These are phyloP conservation scores for Microtus ochrogaster DNA, from an alignment of 2,113 vertebrate genomes.

Conservation along the genomic window DNA sequence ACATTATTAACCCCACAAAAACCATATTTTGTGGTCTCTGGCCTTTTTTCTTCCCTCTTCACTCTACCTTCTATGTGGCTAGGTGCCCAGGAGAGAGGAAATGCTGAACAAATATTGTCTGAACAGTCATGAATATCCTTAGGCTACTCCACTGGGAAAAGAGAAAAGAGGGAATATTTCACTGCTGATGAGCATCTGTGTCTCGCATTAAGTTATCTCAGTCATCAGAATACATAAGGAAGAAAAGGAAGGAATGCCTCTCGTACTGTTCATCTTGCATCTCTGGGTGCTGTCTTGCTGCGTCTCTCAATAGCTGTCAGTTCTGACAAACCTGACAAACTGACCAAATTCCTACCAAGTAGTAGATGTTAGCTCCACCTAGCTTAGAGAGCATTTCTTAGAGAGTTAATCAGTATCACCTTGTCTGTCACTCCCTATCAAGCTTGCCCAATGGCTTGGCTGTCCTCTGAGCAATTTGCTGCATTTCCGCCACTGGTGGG, in stretches of 20 bases:
- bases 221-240: conserved; percentile 30
- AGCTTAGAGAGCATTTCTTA: conserved; percentile 41
- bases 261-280: background rate
- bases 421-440: conserved; percentile 49
- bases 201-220: conserved; percentile 28
- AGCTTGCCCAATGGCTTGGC: conserved; percentile 22
- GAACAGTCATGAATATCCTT: conserved; percentile 26
- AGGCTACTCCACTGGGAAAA: background rate
- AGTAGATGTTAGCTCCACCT: conserved; percentile 6
- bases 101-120: conserved; percentile 42
- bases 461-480: conserved; percentile 25
- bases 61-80: background rate
- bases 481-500: conserved; percentile 44
- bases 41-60: background rate
- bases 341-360: conserved; percentile 1
- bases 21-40: background rate
- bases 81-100: conserved; percentile 37
- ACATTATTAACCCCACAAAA: conserved; percentile 49
- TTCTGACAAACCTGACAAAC: conserved; percentile 33
- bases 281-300: background rate
- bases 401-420: conserved; percentile 51
- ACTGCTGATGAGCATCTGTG: conserved; percentile 6
- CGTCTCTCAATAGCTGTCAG: background rate
- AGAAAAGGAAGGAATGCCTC: conserved; percentile 23
- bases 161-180: background rate